Conservation (phyloP, 2,888 invertebrate species). For the Brachynemurus nebulosus region DNA sequence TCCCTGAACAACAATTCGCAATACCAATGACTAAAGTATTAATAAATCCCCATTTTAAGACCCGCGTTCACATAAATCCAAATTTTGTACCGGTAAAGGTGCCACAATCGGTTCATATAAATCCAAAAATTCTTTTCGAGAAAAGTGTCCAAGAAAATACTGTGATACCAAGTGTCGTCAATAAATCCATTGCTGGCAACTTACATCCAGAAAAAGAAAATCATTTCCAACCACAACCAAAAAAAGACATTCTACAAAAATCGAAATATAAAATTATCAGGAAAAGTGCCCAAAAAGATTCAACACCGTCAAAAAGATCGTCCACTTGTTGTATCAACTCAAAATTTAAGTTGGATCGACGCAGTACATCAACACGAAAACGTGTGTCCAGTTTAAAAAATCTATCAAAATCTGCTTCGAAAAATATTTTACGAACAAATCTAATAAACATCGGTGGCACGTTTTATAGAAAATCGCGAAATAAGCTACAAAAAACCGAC, state of each 20-base stretch:
- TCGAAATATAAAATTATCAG: conserved; percentile 12
- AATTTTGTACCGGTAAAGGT: conserved; percentile 19
- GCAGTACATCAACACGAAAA: not conserved
- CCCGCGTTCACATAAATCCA: conserved; percentile 24
- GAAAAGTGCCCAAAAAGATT: not conserved
- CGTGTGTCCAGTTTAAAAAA: not conserved
- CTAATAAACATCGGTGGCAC: conserved; percentile 25
- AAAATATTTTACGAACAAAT: conserved; percentile 10
- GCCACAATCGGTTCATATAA: conserved; percentile 28
- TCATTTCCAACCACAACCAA: not conserved
- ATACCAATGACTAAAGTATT: conserved; percentile 21
- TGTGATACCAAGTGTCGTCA: no score
- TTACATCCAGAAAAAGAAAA: no score
- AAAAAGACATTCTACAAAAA: not conserved
- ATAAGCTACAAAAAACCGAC: conserved; percentile 12
- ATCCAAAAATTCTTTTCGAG: conserved; percentile 22
- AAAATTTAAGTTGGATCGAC: not conserved
- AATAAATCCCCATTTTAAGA: conserved; percentile 30
- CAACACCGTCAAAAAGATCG: not conserved
- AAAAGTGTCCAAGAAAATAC: conserved; percentile 5
- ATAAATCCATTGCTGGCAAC: no score
- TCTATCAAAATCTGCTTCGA: not conserved
- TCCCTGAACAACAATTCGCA: no score
- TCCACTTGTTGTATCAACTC: not conserved
- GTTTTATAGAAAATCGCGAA: conserved; percentile 19